These are phyloP conservation scores for Beaufortia kweichowensis DNA, from an alignment of 2,113 vertebrate species.

Conservation along the genomic window DNA sequence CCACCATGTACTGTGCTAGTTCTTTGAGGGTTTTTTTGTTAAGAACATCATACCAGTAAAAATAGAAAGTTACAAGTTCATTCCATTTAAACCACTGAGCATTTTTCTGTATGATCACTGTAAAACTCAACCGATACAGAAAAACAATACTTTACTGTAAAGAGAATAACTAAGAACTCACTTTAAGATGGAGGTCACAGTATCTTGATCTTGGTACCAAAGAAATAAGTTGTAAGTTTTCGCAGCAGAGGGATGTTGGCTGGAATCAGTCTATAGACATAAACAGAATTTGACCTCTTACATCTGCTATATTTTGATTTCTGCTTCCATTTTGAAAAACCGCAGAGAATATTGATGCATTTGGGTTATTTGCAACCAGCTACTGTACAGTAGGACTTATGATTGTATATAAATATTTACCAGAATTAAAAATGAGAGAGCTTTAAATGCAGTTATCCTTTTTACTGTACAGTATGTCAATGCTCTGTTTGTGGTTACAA, in stretches of 20 bases:
- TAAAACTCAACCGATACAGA: background rate
- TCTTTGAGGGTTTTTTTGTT: background rate
- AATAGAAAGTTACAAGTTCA: conserved; percentile 54
- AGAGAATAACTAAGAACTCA: background rate
- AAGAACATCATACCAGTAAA: conserved; percentile 35
- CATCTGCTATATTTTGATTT: background rate
- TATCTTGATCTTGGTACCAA: conserved; percentile 9
- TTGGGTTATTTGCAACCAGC: background rate
- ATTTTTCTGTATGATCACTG: conserved; percentile 24
- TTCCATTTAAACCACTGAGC: conserved; percentile 17
- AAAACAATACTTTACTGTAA: background rate
- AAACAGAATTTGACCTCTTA: conserved; percentile 7
- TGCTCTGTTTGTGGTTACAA: background rate
- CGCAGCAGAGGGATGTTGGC: background rate
- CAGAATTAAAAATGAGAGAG: background rate
- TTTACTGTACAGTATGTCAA: background rate
- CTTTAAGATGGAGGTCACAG: conserved; percentile 23
- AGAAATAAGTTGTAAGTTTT: conserved; percentile 24
- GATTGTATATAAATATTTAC: background rate
- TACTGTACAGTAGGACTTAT: background rate
- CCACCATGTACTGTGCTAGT: background rate
- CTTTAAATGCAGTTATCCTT: background rate
- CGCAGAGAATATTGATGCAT: background rate
- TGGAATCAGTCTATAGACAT: background rate
- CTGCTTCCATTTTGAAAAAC: background rate